A percentile compares a stretch with the other conserved stretches of the same genome.
Evolutionary conservation across 92 coral and sea anemone species (phyloP).

Genomic region (Virgularia gustaviana): DNA sequence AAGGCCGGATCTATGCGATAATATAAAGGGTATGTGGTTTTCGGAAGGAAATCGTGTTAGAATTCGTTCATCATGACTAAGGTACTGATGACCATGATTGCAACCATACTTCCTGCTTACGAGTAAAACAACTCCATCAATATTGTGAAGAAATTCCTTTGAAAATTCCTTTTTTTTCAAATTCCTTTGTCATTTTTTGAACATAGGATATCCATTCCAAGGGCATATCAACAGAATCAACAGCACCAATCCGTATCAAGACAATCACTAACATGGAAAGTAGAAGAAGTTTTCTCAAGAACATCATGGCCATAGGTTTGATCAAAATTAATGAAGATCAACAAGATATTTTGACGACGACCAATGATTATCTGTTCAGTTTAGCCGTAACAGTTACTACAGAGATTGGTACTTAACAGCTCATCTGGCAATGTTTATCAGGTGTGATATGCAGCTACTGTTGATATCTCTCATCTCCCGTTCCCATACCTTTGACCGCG

Average conservation of each 20-base stretch:
- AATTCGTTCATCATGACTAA: conserved; percentile 32
- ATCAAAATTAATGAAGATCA: neutral
- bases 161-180: too few relatives aligned
- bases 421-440: too few relatives aligned
- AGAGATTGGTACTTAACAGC: too few relatives aligned
- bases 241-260: neutral
- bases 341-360: neutral
- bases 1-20: conserved; percentile 45
- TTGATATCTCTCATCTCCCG: too few relatives aligned
- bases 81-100: conserved; percentile 33
- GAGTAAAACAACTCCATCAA: conserved; percentile 30
- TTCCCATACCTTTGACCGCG: too few relatives aligned
- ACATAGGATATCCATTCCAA: conserved; percentile 15
- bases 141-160: too few relatives aligned
- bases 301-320: neutral
- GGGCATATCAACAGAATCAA: neutral
- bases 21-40: conserved; percentile 37
- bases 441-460: too few relatives aligned
- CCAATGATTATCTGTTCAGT: neutral
- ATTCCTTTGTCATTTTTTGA: conserved; percentile 7
- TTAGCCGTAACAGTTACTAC: too few relatives aligned
- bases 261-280: neutral
- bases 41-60: neutral
- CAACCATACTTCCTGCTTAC: conserved; percentile 44
- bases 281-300: neutral